A percentile compares a stretch with the other conserved stretches of the same genome.
Conservation (phyloP, 2,797 vertebrate species). For the Pangasius sanitwongsei region DNA sequence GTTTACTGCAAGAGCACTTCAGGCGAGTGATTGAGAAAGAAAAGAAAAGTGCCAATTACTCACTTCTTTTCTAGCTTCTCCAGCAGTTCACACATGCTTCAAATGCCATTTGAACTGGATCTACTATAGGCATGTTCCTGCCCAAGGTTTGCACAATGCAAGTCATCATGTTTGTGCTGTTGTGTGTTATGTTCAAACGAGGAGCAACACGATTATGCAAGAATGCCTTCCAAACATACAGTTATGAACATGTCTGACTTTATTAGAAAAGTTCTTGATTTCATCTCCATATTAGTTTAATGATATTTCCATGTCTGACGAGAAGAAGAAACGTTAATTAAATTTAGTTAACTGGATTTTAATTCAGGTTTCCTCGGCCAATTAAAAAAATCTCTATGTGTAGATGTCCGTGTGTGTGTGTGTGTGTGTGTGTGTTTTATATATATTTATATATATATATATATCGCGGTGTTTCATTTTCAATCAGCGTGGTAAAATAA, state of each 20-base stretch:
- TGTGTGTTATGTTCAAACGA: background rate
- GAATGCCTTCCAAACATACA: background rate
- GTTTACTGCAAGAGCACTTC: background rate
- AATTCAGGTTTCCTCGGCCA: background rate
- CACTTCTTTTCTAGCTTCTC: background rate
- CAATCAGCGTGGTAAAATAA: background rate
- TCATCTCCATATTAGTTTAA: background rate
- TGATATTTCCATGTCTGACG: background rate
- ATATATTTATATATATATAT: too few relatives aligned
- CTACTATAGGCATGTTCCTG: background rate
- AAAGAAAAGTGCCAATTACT: conserved; percentile 5
- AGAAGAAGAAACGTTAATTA: background rate
- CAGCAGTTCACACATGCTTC: background rate
- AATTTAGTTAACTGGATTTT: background rate
- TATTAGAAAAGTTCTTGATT: background rate
- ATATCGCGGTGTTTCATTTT: background rate
- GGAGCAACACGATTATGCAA: background rate
- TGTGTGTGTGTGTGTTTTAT: too few relatives aligned
- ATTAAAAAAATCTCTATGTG: background rate
- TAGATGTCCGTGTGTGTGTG: background rate
- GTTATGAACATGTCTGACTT: background rate
- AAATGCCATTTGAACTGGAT: background rate
- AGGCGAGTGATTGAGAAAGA: background rate
- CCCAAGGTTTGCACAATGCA: background rate
- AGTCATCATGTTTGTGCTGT: background rate